A percentile compares a stretch with the other conserved stretches of the same genome.
phyloP scores from a whole-genome alignment of 2,797 vertebrate genomes.

The Chelon labrosus region DNA sequence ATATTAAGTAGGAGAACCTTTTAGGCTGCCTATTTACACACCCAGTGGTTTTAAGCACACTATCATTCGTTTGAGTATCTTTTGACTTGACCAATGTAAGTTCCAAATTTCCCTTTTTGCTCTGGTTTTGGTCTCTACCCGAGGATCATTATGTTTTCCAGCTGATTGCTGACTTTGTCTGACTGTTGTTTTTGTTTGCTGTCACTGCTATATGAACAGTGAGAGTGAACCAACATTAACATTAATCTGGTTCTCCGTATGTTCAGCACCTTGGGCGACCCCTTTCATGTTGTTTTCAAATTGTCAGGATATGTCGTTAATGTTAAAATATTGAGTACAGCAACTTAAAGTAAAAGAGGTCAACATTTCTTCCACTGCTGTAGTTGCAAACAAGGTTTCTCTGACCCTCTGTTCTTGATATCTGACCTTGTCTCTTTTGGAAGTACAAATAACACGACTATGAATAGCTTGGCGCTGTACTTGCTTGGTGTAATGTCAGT shows the following conservation, averaged over 20 bases:
- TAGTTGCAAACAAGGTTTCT: slow-evolving; percentile 16
- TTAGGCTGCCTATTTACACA: too few species aligned
- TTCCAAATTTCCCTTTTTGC: too few species aligned
- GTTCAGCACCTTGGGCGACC: too few species aligned
- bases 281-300: not conserved
- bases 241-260: not conserved
- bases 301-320: not conserved
- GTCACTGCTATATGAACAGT: too few species aligned
- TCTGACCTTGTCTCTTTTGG: slow-evolving; percentile 36
- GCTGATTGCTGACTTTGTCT: not conserved
- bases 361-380: not conserved
- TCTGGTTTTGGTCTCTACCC: too few species aligned
- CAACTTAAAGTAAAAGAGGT: not conserved
- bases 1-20: too few species aligned
- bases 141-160: not conserved
- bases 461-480: slow-evolving; percentile 46
- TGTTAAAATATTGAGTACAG: not conserved
- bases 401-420: slow-evolving; percentile 37
- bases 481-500: slow-evolving; percentile 45
- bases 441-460: slow-evolving; percentile 44
- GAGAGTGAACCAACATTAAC: too few species aligned
- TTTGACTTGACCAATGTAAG: too few species aligned
- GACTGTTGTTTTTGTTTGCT: too few species aligned
- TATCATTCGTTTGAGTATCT: too few species aligned
- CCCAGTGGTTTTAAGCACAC: too few species aligned